Evolutionary conservation across 2,113 vertebrate species (phyloP).

Genomic region (Saimiri boliviensis): DNA sequence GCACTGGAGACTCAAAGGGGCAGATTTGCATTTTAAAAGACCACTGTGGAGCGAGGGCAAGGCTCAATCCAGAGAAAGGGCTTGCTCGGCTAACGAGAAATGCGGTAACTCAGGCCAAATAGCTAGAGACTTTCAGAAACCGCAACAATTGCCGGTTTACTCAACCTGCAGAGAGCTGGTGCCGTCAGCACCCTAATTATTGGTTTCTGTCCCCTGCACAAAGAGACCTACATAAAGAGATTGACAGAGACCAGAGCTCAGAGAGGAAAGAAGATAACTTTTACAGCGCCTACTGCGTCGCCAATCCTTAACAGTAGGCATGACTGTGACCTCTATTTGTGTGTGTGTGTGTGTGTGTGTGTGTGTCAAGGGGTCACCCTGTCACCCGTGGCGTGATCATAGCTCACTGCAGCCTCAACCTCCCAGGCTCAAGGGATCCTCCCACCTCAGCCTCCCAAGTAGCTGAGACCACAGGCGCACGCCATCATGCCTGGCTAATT

Average conservation of each 20-base stretch:
- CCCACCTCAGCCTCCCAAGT: too few species aligned
- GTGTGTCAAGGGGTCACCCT: too few species aligned
- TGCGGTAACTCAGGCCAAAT: background rate
- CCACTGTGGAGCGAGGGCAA: background rate
- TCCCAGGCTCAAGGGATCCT: too few species aligned
- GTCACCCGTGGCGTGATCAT: too few species aligned
- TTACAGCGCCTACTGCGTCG: background rate
- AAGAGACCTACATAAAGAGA: background rate
- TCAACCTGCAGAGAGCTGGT: background rate
- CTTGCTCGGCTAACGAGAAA: background rate
- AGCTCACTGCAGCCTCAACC: too few species aligned
- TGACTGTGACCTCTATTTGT: background rate
- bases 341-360: too few species aligned
- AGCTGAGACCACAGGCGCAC: too few species aligned
- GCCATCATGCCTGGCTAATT: too few species aligned
- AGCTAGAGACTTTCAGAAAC: background rate
- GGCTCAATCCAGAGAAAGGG: background rate
- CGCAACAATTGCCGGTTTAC: background rate
- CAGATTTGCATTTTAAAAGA: slow-evolving; percentile 36
- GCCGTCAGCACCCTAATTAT: background rate
- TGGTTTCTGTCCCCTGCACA: background rate
- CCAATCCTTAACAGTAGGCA: fast-evolving
- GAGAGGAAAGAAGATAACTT: background rate
- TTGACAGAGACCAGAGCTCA: background rate
- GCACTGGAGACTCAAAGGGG: background rate